Evolutionary conservation across 2,113 vertebrate species (phyloP).

Genomic region (Chitala chitala): DNA sequence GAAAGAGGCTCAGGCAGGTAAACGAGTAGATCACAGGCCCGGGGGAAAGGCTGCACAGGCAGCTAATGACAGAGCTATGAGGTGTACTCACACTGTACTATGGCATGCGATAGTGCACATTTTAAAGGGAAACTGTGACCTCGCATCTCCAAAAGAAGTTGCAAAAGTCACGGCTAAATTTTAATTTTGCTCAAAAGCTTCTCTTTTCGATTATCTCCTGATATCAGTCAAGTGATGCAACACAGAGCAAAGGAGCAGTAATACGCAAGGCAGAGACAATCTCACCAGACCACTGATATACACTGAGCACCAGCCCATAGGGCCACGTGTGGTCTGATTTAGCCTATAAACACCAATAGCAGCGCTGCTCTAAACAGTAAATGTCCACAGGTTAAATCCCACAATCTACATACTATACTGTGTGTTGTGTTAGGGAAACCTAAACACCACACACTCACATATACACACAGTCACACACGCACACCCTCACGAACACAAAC

Average conservation of each 20-base stretch:
- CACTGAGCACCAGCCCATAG: too few species aligned
- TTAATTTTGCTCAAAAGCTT: slow-evolving; percentile 3
- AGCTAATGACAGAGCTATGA: neutral
- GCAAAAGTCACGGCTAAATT: slow-evolving; percentile 5
- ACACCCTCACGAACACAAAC: too few species aligned
- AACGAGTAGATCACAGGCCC: neutral
- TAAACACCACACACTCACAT: too few species aligned
- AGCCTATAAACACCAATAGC: too few species aligned
- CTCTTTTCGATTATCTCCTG: slow-evolving; percentile 10
- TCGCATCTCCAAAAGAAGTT: neutral
- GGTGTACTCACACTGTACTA: too few species aligned
- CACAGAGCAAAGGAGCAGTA: slow-evolving; percentile 3
- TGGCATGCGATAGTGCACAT: neutral
- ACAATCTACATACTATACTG: neutral
- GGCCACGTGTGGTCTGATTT: too few species aligned
- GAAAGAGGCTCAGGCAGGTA: neutral
- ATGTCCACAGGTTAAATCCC: neutral
- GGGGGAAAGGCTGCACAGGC: neutral
- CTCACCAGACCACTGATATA: neutral
- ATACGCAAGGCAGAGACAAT: neutral
- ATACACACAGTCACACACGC: too few species aligned
- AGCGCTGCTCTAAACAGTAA: neutral
- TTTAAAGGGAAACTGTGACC: slow-evolving; percentile 1
- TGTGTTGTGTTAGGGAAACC: neutral
- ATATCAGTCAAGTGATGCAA: slow-evolving; percentile 18